Conservation (phyloP, 2,888 invertebrate species). For the Boloria selene region DNA sequence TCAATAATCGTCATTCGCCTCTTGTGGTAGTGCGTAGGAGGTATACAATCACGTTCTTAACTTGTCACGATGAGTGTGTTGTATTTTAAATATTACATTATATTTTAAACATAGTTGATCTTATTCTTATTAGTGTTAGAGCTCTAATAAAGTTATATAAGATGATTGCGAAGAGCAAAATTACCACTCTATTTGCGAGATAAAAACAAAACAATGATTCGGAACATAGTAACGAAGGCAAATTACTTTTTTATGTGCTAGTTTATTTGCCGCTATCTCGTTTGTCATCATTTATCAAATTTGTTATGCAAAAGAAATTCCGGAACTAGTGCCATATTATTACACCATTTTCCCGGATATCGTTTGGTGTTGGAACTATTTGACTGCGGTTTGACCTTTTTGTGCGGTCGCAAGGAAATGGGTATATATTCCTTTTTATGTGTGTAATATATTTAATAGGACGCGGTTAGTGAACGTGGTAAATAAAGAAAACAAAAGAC, state of each 20-base stretch:
- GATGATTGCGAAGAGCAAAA: slow-evolving; percentile 12
- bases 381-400: slow-evolving; percentile 33
- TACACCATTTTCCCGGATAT: slow-evolving; percentile 31
- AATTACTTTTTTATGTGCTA: slow-evolving; percentile 29
- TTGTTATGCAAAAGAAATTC: slow-evolving; percentile 39
- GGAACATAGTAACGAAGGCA: slow-evolving; percentile 31
- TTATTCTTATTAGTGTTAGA: not conserved
- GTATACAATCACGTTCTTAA: too few species aligned
- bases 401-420: slow-evolving; percentile 7
- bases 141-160: not conserved
- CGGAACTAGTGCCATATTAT: slow-evolving; percentile 27
- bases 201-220: slow-evolving; percentile 24
- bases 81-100: too few species aligned
- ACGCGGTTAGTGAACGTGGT: slow-evolving; percentile 1
- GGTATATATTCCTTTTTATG: not conserved
- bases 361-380: slow-evolving; percentile 33
- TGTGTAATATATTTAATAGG: too few species aligned
- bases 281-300: slow-evolving; percentile 43
- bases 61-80: too few species aligned
- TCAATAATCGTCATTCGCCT: too few species aligned
- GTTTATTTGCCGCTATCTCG: slow-evolving; percentile 28
- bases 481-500: not conserved
- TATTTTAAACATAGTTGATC: not conserved
- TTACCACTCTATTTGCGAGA: slow-evolving; percentile 7
- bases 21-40: too few species aligned